Percentiles rank a stretch among this genome's conserved stretches.
Evolutionary conservation across 2,113 vertebrate species (phyloP).

Genomic region (Hippolais icterina): DNA sequence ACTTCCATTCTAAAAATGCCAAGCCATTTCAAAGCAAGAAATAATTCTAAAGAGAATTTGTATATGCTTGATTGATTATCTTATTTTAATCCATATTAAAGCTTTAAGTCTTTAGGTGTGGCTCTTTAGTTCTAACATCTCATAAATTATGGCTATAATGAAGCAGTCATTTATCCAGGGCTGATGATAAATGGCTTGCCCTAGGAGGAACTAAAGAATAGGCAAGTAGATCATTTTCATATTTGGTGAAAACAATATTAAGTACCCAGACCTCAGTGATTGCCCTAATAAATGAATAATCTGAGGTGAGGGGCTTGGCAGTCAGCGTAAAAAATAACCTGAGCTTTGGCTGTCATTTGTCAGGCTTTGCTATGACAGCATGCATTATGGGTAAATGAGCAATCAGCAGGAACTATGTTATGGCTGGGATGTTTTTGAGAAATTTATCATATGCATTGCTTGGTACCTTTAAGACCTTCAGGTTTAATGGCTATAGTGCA

Average conservation of each 20-base stretch:
- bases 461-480: conserved; percentile 85
- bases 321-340: conserved; percentile 88
- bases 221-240: conserved; percentile 93
- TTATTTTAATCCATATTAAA: conserved; percentile 86
- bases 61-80: conserved; percentile 84
- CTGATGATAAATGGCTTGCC: conserved; percentile 87
- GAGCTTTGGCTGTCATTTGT: conserved; percentile 86
- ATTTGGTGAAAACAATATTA: conserved; percentile 91
- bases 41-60: conserved; percentile 77
- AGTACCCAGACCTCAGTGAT: conserved; percentile 84
- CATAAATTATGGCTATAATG: conserved; percentile 89
- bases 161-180: conserved; percentile 88
- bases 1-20: conserved; percentile 37
- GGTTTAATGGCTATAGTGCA: conserved; percentile 83
- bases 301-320: conserved; percentile 87
- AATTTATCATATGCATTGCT: conserved; percentile 87
- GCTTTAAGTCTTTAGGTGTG: conserved; percentile 87
- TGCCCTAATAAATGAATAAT: conserved; percentile 90
- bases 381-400: conserved; percentile 92
- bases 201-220: conserved; percentile 85
- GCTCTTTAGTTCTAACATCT: conserved; percentile 85
- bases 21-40: conserved; percentile 74
- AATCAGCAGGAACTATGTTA: conserved; percentile 89
- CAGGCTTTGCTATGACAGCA: conserved; percentile 88
- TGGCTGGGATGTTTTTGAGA: conserved; percentile 85